A percentile compares a stretch with the other conserved stretches of the same genome.
These are phyloP conservation scores for Diuraphis noxia DNA, from an alignment of 1,140 invertebrate species.

Conservation along the genomic window DNA sequence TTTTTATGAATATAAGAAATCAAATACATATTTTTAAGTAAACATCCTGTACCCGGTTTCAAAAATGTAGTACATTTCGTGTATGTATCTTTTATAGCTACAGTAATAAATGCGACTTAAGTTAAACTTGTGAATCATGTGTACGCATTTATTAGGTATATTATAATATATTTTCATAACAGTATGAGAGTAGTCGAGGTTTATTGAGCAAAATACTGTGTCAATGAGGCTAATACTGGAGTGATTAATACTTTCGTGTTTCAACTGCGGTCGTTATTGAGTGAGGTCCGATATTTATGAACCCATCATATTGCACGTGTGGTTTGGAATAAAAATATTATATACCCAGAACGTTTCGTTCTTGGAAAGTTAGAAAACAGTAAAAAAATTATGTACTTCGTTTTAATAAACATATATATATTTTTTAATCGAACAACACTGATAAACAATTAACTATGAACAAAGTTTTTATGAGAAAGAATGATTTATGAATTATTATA, in stretches of 20 bases:
- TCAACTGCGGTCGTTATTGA: not conserved
- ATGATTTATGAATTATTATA: not conserved
- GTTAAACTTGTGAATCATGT: not conserved
- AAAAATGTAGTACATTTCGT: not conserved
- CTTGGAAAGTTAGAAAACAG: no score
- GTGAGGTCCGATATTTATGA: not conserved
- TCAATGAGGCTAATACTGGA: no score
- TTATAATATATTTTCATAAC: not conserved
- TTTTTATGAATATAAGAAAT: not conserved
- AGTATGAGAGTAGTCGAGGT: not conserved
- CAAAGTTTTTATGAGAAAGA: no score
- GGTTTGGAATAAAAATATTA: not conserved
- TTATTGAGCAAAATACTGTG: not conserved
- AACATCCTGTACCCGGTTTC: not conserved
- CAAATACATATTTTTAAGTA: not conserved
- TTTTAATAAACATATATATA: no score
- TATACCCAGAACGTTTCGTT: not conserved
- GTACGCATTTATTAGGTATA: not conserved
- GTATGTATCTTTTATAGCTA: not conserved
- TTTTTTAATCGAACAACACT: no score
- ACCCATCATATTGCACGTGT: not conserved
- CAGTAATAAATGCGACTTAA: not conserved
- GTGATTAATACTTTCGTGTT: not conserved
- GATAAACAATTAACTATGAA: not conserved
- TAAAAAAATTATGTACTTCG: no score